Conservation (phyloP, 2,888 invertebrate species). For the Ormyrus labotus region DNA sequence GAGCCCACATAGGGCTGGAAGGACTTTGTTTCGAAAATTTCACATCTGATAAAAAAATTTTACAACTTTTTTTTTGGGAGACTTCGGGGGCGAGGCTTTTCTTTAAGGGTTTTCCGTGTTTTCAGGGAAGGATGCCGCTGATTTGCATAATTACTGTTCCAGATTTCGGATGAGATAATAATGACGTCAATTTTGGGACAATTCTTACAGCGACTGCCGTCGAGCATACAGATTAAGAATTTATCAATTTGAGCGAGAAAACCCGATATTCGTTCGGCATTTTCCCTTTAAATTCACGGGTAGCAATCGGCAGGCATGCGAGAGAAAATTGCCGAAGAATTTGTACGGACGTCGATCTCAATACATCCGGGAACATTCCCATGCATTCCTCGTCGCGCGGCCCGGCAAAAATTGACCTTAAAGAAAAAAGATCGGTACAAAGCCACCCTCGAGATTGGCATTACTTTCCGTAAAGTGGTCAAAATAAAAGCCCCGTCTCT, state of each 20-base stretch:
- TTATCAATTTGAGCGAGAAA: too few relatives aligned
- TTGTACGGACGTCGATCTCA: not conserved
- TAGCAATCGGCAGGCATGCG: too few relatives aligned
- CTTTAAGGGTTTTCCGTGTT: too few relatives aligned
- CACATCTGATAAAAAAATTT: not conserved
- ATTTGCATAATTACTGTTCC: too few relatives aligned
- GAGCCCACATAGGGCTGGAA: conserved; percentile 7
- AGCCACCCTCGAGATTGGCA: conserved; percentile 26
- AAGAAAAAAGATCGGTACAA: not conserved
- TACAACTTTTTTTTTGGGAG: conserved; percentile 19
- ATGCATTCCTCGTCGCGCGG: conserved; percentile 9
- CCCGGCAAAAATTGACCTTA: conserved; percentile 13
- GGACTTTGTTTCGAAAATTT: conserved; percentile 24
- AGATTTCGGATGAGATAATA: too few relatives aligned
- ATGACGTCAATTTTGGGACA: too few relatives aligned
- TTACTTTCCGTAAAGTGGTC: conserved; percentile 28
- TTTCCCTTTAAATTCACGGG: too few relatives aligned
- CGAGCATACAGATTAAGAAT: too few relatives aligned
- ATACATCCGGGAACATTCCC: conserved; percentile 19
- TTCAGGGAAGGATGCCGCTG: too few relatives aligned
- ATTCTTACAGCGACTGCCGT: too few relatives aligned
- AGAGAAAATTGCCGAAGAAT: not conserved
- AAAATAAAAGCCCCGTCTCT: conserved; percentile 19
- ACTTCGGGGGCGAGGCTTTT: not conserved
- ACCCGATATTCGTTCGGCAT: too few relatives aligned